Evolutionary conservation across 2,888 invertebrate species (phyloP).

Genomic region (Nomada fucata): DNA sequence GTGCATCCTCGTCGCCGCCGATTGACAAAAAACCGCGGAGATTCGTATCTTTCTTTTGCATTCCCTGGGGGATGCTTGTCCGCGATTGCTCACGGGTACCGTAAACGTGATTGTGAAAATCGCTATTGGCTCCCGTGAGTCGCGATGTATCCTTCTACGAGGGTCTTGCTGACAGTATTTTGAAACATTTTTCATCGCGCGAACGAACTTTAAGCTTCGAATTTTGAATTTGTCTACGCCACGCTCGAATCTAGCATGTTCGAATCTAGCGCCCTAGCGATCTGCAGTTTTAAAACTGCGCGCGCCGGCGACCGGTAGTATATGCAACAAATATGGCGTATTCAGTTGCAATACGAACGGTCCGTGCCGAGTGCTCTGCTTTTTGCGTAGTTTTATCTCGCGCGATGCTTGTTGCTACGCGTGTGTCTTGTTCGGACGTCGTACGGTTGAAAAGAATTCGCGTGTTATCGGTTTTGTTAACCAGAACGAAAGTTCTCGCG

Average conservation of each 20-base stretch:
- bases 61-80: slow-evolving; percentile 36
- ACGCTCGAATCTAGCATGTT: background rate
- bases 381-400: slow-evolving; percentile 4
- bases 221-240: too few relatives aligned
- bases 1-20: slow-evolving; percentile 44
- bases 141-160: background rate
- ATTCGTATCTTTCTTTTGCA: slow-evolving; percentile 36
- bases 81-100: slow-evolving; percentile 13
- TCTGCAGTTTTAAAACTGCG: background rate
- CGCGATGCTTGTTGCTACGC: background rate
- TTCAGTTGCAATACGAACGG: background rate
- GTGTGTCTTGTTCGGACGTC: background rate
- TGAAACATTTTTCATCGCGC: background rate
- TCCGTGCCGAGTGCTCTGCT: background rate
- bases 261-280: background rate
- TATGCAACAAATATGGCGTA: slow-evolving; percentile 20
- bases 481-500: background rate
- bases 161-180: background rate
- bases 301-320: slow-evolving; percentile 4
- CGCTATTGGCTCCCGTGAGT: background rate
- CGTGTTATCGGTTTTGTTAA: background rate
- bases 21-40: slow-evolving; percentile 38
- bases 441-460: background rate
- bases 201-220: too few relatives aligned
- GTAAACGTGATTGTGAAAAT: slow-evolving; percentile 33